phyloP scores from a whole-genome alignment of 2,113 vertebrate species.

The Barnardius zonarius region DNA sequence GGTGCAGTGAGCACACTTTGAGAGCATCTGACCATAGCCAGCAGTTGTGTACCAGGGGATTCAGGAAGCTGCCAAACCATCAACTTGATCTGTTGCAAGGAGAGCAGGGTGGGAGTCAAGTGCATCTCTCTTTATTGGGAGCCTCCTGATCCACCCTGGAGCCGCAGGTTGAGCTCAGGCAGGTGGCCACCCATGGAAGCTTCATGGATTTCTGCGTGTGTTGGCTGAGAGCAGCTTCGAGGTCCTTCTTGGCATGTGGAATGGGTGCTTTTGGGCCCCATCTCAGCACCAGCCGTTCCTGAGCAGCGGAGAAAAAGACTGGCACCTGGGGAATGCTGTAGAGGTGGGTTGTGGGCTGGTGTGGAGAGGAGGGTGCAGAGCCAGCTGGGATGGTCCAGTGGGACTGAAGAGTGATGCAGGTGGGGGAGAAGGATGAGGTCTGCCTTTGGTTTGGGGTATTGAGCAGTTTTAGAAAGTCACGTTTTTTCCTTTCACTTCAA shows the following conservation, averaged over 20 bases:
- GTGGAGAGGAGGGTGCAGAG: neutral
- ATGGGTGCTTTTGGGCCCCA: neutral
- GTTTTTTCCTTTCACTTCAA: neutral
- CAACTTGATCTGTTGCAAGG: too few species aligned
- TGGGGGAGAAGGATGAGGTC: neutral
- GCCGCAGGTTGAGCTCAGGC: neutral
- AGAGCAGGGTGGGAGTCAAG: neutral
- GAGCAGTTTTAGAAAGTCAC: neutral
- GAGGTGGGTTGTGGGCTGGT: neutral
- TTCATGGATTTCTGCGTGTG: neutral
- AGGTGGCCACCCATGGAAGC: neutral
- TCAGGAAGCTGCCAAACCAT: neutral
- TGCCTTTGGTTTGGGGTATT: neutral
- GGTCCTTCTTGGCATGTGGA: accelerated
- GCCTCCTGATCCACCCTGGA: neutral
- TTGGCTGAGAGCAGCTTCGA: neutral
- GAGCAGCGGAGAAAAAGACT: neutral
- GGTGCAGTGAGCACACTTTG: neutral
- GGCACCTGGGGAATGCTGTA: too few species aligned
- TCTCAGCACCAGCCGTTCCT: neutral
- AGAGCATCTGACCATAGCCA: neutral
- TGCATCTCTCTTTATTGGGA: neutral
- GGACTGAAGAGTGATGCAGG: neutral
- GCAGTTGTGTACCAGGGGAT: neutral
- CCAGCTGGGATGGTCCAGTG: neutral